Evolutionary conservation across 2,113 vertebrate genomes (phyloP).

Genomic region (Gadus macrocephalus): DNA sequence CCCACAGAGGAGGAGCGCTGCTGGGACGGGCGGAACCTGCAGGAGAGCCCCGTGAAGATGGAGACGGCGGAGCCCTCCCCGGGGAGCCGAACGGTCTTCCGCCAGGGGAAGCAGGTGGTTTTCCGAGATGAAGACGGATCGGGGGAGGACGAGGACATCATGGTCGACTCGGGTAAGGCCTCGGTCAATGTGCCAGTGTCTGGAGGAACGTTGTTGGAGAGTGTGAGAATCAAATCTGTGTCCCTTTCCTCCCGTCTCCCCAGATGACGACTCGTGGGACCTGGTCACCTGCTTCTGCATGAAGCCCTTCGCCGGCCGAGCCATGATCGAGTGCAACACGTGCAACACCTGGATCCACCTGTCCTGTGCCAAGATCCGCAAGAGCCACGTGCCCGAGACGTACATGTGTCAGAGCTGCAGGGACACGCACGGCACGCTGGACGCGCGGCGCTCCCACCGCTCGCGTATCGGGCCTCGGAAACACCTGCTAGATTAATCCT

Average conservation of each 20-base stretch:
- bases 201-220: neutral
- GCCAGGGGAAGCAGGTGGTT: conserved; percentile 97
- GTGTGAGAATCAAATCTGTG: neutral
- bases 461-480: conserved; percentile 87
- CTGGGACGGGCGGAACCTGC: conserved; percentile 60
- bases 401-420: conserved; percentile 95
- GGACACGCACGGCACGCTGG: conserved; percentile 79
- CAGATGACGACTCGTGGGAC: conserved; percentile 97
- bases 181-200: neutral
- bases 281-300: conserved; percentile 98
- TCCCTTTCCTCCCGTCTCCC: neutral
- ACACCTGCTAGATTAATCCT: conserved; percentile 85
- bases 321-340: conserved; percentile 96
- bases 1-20: conserved; percentile 43
- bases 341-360: conserved; percentile 98
- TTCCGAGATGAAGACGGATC: conserved; percentile 93
- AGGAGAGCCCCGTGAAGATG: conserved; percentile 57
- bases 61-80: conserved; percentile 68
- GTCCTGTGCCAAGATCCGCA: conserved; percentile 96
- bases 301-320: conserved; percentile 94
- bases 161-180: conserved; percentile 93
- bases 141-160: conserved; percentile 94
- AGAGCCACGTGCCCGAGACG: conserved; percentile 94
- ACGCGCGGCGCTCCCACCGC: conserved; percentile 91
- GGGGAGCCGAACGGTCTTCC: conserved; percentile 87